Evolutionary conservation across 2,797 vertebrate genomes (phyloP), one percentile per base, ranked within the genome.

Genomic region (Channallabes apus): DNA sequence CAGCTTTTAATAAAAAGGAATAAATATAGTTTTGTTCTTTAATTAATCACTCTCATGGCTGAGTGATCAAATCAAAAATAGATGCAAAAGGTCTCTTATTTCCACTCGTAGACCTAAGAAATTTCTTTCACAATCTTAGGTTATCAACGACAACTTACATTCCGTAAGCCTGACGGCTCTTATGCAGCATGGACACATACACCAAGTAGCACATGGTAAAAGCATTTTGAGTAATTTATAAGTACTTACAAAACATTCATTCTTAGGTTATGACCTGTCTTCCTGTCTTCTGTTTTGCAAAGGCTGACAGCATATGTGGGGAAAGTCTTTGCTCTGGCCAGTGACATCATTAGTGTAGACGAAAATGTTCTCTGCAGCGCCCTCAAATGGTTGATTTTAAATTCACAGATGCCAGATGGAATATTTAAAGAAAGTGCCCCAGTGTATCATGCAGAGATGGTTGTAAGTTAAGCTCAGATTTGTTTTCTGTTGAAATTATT

Each of bases 311-410:
- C 46, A 46, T 46, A 46, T 46, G 46, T 46, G 46, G 46, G 46
- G 9, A 46, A 97, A 90, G 95, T 98, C 85, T 96, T 98, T 11
- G 22, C 94, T 81, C 91, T 97, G 93, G 93, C 96, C 0, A n/a
- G 41, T 69, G 90, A 64, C 17, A 72, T 97, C 86, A 89, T 93
- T 0, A 75, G 85, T 46, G 9, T 46, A 46, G 46, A 46, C 0
- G 46, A 46, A 11, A 46, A 46, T 46, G 46, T 46, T 46, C 46
- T 97, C 75, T 98, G 97, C 1, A 94, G 93, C 0, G 95, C 95
- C 0, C 65, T 97, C 24, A 96, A 95, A 71, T 98, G 93, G 94
- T 91, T 98, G 46, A 94, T 96, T 86, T 88, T 95, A 61, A 89
- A 91, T 0, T 88, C 92, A 84, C 97, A 97, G 91, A 93, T 92